Evolutionary conservation across 2,113 vertebrate species (phyloP).

Genomic region (Oncorhynchus tshawytscha): DNA sequence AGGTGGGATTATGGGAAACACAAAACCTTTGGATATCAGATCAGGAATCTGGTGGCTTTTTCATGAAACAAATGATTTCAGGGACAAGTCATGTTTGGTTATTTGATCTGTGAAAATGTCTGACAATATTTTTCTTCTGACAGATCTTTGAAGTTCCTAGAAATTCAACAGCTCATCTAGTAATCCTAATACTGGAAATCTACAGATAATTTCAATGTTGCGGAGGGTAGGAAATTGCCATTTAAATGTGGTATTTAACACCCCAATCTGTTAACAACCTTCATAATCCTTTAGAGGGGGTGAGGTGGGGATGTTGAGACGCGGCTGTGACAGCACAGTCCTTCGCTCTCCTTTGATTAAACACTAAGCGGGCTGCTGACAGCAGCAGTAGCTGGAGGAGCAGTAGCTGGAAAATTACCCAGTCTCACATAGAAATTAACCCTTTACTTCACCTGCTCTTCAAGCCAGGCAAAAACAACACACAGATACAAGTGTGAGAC

Average conservation of each 20-base stretch:
- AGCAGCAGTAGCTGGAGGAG: constrained; percentile 5
- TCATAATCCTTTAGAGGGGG: constrained; percentile 28
- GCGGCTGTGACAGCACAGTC: constrained; percentile 13
- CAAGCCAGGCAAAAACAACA: not conserved
- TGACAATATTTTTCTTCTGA: not conserved
- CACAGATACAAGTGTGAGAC: not conserved
- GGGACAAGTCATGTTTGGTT: not conserved
- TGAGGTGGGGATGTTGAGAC: constrained; percentile 8
- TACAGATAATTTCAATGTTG: not conserved
- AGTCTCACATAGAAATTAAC: not conserved
- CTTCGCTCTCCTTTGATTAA: constrained; percentile 38
- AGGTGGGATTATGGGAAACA: not conserved
- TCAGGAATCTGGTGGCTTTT: too few relatives aligned
- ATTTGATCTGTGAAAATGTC: not conserved
- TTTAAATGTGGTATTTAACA: not conserved
- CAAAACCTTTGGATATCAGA: too few relatives aligned
- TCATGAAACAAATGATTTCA: too few relatives aligned
- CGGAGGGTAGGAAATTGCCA: not conserved
- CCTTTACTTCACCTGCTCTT: constrained; percentile 3
- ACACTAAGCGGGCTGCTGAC: constrained; percentile 31
- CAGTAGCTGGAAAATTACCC: constrained; percentile 11
- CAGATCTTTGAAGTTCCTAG: not conserved
- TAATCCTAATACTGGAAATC: not conserved
- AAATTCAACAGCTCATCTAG: not conserved
- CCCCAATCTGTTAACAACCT: not conserved